phyloP scores from a whole-genome alignment of 2,888 invertebrate species.

The Osmoderma eremita region DNA sequence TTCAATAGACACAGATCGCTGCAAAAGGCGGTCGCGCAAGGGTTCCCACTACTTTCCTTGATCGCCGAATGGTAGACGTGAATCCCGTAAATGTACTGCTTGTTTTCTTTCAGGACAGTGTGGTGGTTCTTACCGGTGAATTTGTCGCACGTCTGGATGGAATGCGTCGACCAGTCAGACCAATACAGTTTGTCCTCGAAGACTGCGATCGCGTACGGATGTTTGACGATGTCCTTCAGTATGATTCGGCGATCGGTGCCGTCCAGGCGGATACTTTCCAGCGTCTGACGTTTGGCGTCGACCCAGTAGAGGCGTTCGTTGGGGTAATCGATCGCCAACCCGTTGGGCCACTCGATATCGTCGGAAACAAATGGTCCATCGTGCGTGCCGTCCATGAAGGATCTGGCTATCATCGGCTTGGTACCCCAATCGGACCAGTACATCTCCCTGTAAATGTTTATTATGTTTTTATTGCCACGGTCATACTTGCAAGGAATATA shows the following conservation, averaged over 20 bases:
- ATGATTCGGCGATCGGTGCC: constrained; percentile 73
- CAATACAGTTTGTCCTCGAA: constrained; percentile 91
- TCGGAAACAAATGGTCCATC: constrained; percentile 70
- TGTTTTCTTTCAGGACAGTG: constrained; percentile 67
- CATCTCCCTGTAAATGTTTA: constrained; percentile 70
- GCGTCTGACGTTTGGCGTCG: constrained; percentile 76
- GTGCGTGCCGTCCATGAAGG: constrained; percentile 86
- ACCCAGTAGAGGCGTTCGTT: constrained; percentile 88
- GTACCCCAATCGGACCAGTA: constrained; percentile 93
- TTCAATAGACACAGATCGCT: constrained; percentile 81
- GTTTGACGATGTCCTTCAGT: constrained; percentile 72
- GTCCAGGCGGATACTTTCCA: constrained; percentile 74
- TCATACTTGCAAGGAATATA: neutral
- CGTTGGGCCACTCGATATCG: constrained; percentile 83
- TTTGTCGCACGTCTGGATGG: constrained; percentile 82
- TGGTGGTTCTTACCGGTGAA: constrained; percentile 74
- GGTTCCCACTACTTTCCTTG: constrained; percentile 66
- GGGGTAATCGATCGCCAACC: constrained; percentile 83
- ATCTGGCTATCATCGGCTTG: constrained; percentile 76
- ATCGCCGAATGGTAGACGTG: constrained; percentile 80
- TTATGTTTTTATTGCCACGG: neutral
- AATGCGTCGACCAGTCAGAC: constrained; percentile 86
- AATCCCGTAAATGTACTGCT: constrained; percentile 70
- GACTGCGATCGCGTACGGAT: constrained; percentile 85
- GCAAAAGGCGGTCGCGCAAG: constrained; percentile 73